Evolutionary conservation across 2,797 vertebrate species (phyloP).

Genomic region (Glossophaga mutica): DNA sequence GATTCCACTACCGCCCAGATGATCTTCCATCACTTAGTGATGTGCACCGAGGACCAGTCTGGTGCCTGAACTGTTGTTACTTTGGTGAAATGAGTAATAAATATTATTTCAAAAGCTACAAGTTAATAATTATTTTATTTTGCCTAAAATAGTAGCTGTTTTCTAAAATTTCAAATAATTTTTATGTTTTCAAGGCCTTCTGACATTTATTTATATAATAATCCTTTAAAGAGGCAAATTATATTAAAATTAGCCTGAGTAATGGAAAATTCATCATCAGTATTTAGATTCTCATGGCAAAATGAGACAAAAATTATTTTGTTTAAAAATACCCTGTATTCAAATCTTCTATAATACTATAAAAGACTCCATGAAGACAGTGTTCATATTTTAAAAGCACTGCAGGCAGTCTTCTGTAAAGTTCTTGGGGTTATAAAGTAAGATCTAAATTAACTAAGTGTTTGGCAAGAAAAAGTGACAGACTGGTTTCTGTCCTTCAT

Average conservation of each 20-base stretch:
- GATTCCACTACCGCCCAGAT: background rate
- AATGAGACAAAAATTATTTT: slow-evolving; percentile 30
- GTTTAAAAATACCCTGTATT: background rate
- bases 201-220: background rate
- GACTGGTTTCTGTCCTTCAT: background rate
- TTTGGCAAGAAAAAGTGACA: background rate
- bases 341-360: background rate
- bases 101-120: background rate
- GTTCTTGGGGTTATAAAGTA: background rate
- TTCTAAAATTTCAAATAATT: slow-evolving; percentile 10
- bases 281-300: background rate
- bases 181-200: slow-evolving; percentile 1
- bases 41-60: background rate
- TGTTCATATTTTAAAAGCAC: background rate
- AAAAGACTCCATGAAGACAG: background rate
- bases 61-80: background rate
- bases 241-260: background rate
- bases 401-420: background rate
- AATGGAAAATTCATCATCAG: slow-evolving; percentile 6
- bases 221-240: background rate
- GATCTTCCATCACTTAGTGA: background rate
- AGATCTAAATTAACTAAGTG: background rate
- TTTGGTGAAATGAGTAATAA: slow-evolving; percentile 1
- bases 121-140: slow-evolving; percentile 22
- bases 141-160: background rate